phyloP scores from a whole-genome alignment of 2,888 invertebrate genomes.

The Microctonus brassicae region DNA sequence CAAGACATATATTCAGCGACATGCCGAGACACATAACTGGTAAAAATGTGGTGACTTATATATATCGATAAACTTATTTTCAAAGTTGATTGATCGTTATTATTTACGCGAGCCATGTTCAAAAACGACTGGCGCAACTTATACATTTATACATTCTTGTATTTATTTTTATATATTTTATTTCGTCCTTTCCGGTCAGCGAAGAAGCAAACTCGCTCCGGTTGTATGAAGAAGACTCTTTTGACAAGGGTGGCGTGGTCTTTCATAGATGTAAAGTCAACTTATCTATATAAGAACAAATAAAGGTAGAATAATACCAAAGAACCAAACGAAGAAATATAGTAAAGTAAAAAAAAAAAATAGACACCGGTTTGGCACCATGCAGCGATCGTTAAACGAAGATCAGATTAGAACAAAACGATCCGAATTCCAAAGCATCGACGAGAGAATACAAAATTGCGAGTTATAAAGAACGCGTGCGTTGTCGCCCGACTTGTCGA shows the following conservation, averaged over 20 bases:
- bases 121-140: background rate
- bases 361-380: slow-evolving; percentile 48
- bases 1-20: slow-evolving; percentile 50
- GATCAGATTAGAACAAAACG: slow-evolving; percentile 52
- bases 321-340: background rate
- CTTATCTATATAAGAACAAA: background rate
- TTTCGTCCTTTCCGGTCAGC: background rate
- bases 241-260: background rate
- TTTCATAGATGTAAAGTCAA: background rate
- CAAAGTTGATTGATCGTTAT: slow-evolving; percentile 17
- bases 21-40: slow-evolving; percentile 47
- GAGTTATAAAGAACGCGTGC: slow-evolving; percentile 17
- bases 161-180: background rate
- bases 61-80: slow-evolving; percentile 20
- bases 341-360: background rate
- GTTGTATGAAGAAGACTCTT: background rate
- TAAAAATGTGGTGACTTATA: slow-evolving; percentile 1
- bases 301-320: background rate
- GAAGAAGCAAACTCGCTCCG: slow-evolving; percentile 1
- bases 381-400: slow-evolving; percentile 50
- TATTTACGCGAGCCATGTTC: background rate
- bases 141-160: background rate
- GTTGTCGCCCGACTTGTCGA: slow-evolving; percentile 46
- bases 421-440: slow-evolving; percentile 45
- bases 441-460: slow-evolving; percentile 18